Evolutionary conservation across 1,140 invertebrate species (phyloP).

Genomic region (Brachionus manjavacas): DNA sequence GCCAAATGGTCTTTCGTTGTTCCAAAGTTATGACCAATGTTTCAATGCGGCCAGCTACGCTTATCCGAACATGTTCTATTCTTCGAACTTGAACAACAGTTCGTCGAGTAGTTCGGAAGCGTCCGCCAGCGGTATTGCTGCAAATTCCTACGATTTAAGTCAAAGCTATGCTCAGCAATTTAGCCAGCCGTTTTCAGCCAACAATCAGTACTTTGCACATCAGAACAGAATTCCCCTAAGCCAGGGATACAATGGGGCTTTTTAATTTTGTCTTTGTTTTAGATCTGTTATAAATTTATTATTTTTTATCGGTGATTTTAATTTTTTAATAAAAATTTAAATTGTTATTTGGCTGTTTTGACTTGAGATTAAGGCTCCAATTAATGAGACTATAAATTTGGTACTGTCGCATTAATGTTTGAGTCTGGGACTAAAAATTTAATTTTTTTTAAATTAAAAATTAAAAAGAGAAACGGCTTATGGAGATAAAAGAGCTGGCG

Average conservation of each 20-base stretch:
- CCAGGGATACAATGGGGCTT: not conserved
- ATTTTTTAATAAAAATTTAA: slow-evolving; percentile 24
- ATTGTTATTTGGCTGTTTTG: not conserved
- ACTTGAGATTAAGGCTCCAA: no score
- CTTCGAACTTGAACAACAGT: not conserved
- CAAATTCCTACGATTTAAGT: not conserved
- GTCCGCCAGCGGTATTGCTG: not conserved
- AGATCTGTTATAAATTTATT: not conserved
- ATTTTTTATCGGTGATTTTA: slow-evolving; percentile 35
- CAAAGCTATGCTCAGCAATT: slow-evolving; percentile 5
- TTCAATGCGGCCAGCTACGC: not conserved
- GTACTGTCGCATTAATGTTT: no score
- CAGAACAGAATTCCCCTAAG: not conserved
- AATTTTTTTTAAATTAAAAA: no score
- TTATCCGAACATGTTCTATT: slow-evolving; percentile 11
- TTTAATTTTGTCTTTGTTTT: slow-evolving; percentile 3
- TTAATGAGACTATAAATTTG: no score
- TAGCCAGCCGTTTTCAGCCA: not conserved
- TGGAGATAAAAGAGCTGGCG: not conserved
- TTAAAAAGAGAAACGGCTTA: not conserved
- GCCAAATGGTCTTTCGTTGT: not conserved
- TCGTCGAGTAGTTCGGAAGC: not conserved
- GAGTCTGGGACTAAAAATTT: no score
- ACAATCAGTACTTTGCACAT: not conserved
- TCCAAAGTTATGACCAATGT: not conserved